Base-by-base conservation (phyloP, 1,140 invertebrate genomes). In the Drosophila orena region DNA sequence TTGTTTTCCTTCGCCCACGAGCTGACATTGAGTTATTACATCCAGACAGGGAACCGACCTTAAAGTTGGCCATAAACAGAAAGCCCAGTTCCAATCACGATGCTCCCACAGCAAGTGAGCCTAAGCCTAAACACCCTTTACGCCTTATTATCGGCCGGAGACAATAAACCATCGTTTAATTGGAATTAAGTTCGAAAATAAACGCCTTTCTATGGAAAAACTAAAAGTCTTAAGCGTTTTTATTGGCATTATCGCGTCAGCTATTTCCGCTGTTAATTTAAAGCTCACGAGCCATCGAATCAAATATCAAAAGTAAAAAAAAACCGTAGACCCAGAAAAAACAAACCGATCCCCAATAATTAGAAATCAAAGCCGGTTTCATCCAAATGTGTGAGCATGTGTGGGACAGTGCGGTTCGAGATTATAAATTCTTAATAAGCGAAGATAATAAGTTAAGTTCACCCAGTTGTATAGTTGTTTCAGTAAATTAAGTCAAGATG, bases 341-440 rank as follows among this genome's bases (percentile, higher is more conserved):
- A 44, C 43, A 68, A 81, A 68, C 60, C 64, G 70, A 81, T 64
- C 62, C 75, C 66, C 62, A 86, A 86, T 88, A 88, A 89, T 89
- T 88, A 89, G 83, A 89, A 88, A 89, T 88, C 83, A 77, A 88
- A 84, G 83, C 83, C 83, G 83, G 83, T 86, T 86, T 60, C 43
- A 62, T 60, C 64, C 52, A 42, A 65, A 37, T 69, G 49, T 38
- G 49, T 46, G 34, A 69, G 66, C 49, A 69, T 56, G 35, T 53
- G 47, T 53, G 42, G 12, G 15, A 70, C 53, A 68, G 64, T 69
- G 64, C 17, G 50, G n/a, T 35, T 20, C 62, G 20, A 15, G 40
- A 44, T 8, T 37, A 11, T 55, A 55, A 1, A 12, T 14, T 0
- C 2, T 0, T 8, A 14, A 11, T 6, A 35, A 37, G 14, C 3